Evolutionary conservation across 2,113 vertebrate species (phyloP).

Genomic region (Pheucticus melanocephalus): DNA sequence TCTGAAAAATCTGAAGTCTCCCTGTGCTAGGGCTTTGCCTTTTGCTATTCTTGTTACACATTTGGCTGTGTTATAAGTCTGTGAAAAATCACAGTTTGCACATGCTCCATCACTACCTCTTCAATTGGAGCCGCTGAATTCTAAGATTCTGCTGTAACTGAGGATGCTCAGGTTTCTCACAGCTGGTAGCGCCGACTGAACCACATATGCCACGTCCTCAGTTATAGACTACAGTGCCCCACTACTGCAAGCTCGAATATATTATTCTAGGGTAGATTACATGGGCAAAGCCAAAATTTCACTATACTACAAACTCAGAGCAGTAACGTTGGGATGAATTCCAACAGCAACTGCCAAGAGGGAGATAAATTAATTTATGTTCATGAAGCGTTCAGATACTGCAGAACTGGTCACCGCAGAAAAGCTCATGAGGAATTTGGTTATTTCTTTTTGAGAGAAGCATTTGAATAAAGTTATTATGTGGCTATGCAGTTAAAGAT

Average conservation of each 20-base stretch:
- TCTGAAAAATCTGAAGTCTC: neutral
- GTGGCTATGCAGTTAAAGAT: neutral
- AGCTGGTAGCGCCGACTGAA: constrained; percentile 4
- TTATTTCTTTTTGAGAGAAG: constrained; percentile 1
- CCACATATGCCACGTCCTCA: constrained; percentile 41
- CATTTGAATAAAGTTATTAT: neutral
- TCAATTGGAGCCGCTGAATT: neutral
- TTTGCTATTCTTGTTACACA: constrained; percentile 27
- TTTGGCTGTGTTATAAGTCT: constrained; percentile 47
- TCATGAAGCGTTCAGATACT: neutral
- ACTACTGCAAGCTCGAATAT: neutral
- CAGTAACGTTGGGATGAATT: neutral
- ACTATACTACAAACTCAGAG: neutral
- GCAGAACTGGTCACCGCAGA: neutral
- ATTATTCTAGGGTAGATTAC: constrained; percentile 37
- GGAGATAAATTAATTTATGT: constrained; percentile 23
- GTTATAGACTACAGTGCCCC: neutral
- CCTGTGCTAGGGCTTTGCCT: constrained; percentile 1
- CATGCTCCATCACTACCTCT: constrained; percentile 46
- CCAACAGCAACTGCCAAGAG: constrained; percentile 33
- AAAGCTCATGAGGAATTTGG: neutral
- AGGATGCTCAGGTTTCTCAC: constrained; percentile 57
- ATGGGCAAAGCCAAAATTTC: constrained; percentile 33
- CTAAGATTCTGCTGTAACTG: constrained; percentile 26
- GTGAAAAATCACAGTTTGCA: constrained; percentile 65